Conservation (phyloP, 2,113 vertebrate genomes). For the Coreoperca whiteheadi region DNA sequence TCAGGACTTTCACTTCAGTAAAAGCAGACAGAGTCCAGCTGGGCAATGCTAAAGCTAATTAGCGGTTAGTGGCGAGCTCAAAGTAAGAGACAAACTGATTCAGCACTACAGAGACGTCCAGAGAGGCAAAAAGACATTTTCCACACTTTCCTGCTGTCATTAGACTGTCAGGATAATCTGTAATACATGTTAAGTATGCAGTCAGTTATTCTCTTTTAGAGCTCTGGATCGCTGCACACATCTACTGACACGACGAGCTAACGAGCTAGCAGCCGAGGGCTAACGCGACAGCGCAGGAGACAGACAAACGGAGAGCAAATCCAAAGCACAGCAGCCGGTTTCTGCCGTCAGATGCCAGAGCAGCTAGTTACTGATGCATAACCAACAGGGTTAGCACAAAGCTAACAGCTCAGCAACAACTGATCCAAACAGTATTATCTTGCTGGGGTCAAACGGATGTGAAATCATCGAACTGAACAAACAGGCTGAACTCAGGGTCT, state of each 20-base stretch:
- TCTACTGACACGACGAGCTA: background rate
- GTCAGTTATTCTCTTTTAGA: background rate
- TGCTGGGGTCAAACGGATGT: background rate
- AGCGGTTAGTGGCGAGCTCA: conserved; percentile 7
- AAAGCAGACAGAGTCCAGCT: background rate
- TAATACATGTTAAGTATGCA: background rate
- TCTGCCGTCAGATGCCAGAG: background rate
- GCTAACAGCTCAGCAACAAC: background rate
- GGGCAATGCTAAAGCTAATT: background rate
- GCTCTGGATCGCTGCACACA: background rate
- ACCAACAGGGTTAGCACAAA: background rate
- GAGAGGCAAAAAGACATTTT: too few species aligned
- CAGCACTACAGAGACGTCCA: too few species aligned
- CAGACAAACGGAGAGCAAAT: background rate
- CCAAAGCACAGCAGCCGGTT: background rate
- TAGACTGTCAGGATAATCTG: background rate
- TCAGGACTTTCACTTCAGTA: background rate
- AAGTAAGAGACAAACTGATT: background rate
- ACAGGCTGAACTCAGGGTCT: background rate
- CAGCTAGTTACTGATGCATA: background rate
- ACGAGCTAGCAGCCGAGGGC: background rate
- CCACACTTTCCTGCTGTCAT: background rate
- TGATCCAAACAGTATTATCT: background rate
- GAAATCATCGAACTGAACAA: background rate
- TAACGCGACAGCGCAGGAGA: background rate